Percentiles rank a stretch among this genome's conserved stretches.
Conservation (phyloP, 1,140 invertebrate genomes). For the Drosophila kanapiae region DNA sequence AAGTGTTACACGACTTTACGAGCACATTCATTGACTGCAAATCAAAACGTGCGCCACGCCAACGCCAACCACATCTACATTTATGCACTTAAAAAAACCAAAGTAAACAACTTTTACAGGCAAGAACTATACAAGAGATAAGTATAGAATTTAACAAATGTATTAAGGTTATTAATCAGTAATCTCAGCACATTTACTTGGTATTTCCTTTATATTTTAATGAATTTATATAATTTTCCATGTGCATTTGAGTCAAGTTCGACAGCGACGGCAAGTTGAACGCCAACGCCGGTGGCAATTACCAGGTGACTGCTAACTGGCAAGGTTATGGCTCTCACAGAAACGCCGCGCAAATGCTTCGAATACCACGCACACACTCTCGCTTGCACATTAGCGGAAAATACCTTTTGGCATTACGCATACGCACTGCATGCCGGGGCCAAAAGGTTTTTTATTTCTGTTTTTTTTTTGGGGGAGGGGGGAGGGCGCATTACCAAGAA, state of each 20-base stretch:
- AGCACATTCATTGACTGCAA: conserved; percentile 78
- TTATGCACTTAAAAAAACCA: neutral
- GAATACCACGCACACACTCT: conserved; percentile 57
- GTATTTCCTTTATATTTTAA: neutral
- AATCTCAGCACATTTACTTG: neutral
- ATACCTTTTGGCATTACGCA: conserved; percentile 67
- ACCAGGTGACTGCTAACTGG: conserved; percentile 70
- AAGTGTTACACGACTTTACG: conserved; percentile 77
- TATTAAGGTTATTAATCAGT: no score
- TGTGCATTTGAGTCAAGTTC: conserved; percentile 24
- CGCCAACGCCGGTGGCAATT: conserved; percentile 71
- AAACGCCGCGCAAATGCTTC: conserved; percentile 65
- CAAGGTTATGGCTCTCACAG: conserved; percentile 73
- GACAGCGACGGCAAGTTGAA: conserved; percentile 34
- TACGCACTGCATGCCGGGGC: conserved; percentile 63
- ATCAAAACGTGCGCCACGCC: conserved; percentile 77
- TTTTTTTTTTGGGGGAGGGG: conserved; percentile 1
- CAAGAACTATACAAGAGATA: no score
- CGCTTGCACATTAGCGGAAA: conserved; percentile 24
- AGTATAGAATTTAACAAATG: neutral
- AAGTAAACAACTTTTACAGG: no score
- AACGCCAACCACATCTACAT: conserved; percentile 50
- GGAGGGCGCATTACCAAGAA: conserved; percentile 30
- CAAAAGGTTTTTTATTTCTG: conserved; percentile 27
- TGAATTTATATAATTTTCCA: neutral